Conservation (phyloP, 2,797 vertebrate species). For the Ptychobarbus kaznakovi region DNA sequence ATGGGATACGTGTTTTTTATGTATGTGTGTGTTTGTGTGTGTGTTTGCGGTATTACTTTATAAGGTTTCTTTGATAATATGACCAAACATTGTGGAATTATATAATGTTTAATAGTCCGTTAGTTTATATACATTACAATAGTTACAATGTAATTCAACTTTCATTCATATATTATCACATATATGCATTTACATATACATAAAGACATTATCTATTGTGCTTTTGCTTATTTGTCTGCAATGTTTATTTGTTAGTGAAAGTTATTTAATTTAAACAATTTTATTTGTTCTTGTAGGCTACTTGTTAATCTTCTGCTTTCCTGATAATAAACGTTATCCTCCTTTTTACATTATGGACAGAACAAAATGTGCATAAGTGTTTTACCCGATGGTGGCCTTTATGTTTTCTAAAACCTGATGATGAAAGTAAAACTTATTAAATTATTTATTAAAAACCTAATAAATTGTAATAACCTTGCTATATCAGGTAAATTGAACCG, state of each 20-base stretch:
- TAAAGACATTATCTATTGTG: not conserved
- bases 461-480: not conserved
- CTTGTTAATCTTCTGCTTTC: not conserved
- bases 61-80: not conserved
- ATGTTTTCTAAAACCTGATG: not conserved
- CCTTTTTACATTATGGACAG: not conserved
- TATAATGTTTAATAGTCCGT: not conserved
- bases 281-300: not conserved
- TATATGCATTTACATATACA: not conserved
- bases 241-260: not conserved
- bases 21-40: not conserved
- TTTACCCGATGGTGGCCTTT: not conserved
- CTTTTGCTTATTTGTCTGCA: not conserved
- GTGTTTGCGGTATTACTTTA: not conserved
- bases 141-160: not conserved
- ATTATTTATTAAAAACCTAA: not conserved
- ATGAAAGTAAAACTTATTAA: not conserved
- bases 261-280: not conserved
- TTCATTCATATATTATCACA: conserved; percentile 4
- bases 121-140: not conserved
- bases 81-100: not conserved
- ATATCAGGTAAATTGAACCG: not conserved
- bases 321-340: not conserved
- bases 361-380: not conserved
- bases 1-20: not conserved